Evolutionary conservation across 2,888 invertebrate genomes (phyloP).

Genomic region (Tenthredo amoena): DNA sequence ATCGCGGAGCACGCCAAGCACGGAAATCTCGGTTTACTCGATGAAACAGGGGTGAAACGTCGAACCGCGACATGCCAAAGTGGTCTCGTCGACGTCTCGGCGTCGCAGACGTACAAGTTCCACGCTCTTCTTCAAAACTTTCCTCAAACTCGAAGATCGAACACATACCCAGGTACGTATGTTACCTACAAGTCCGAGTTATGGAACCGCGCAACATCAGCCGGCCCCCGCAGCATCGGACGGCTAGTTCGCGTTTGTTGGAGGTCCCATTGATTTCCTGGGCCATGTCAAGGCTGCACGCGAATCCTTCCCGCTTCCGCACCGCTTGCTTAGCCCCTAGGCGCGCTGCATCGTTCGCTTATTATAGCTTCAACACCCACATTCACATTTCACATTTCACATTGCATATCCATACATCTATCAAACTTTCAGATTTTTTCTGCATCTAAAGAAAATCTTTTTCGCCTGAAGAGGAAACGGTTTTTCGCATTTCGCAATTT

Average conservation of each 20-base stretch:
- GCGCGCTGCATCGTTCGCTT: constrained; percentile 64
- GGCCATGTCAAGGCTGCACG: constrained; percentile 78
- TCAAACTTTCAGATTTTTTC: background rate
- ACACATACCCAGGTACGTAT: background rate
- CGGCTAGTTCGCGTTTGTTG: constrained; percentile 75
- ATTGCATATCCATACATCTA: background rate
- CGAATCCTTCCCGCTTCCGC: constrained; percentile 68
- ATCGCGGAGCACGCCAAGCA: constrained; percentile 38
- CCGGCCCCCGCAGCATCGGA: constrained; percentile 60
- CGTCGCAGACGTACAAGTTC: background rate
- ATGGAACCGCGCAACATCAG: background rate
- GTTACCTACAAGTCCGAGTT: constrained; percentile 14
- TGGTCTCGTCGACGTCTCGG: constrained; percentile 32
- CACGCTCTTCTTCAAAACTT: background rate
- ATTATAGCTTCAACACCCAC: constrained; percentile 39
- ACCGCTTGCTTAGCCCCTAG: constrained; percentile 58
- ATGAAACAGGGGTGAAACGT: background rate
- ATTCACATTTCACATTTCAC: background rate
- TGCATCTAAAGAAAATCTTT: background rate
- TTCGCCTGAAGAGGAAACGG: background rate
- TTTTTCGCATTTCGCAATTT: no score
- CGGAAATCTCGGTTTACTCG: constrained; percentile 27
- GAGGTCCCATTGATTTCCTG: constrained; percentile 78
- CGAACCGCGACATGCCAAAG: constrained; percentile 27
- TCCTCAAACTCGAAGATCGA: background rate